Base-by-base conservation (phyloP, 2,888 invertebrate species). In the Ectemnius continuus region DNA sequence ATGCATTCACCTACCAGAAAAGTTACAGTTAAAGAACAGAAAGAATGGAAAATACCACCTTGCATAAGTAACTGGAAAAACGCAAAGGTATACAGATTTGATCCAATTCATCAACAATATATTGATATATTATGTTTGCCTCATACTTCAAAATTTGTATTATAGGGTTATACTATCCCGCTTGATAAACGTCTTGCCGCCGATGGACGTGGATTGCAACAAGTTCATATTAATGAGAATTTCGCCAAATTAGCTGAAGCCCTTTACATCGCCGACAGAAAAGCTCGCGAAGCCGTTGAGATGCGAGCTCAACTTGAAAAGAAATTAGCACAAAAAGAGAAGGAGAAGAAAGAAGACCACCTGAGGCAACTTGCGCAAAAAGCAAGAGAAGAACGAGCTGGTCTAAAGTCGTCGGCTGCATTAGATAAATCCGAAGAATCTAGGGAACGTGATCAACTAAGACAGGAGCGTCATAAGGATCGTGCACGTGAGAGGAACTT, bases 51-150 rank as follows among this genome's bases (percentile, higher is more conserved):
- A 92, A 96, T 97, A 81, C 99, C 99, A 6, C 99, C 99, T 0
- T 99, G 99, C 86, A 99, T 99, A 79, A 98, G 97, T 0, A 99
- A 99, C 90, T 99, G 99, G 99, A 99, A 99, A 92, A 99, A 99
- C 91, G 97, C 99, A 4, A 99, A 98, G 91, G 95, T 96, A 93
- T 58, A 11, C 59, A 8, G 5, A 8, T 36, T 2, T 14, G 0
- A 5, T 11, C 0, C 2, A 26, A 36, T 8, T 8, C 11, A 8
- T 36, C 36, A 36, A 36, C 36, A 36, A 36, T 36, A 52, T 2
- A 14, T 14, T 14, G 52, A 16, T 4, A 11, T 5, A 6, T 52
- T 52, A 0, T 36, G 36, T 36, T 36, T 36, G 11, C 11, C 8
- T 6, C 1, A 36, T 36, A 11, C 36, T 36, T 36, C 11, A 52